phyloP scores from a whole-genome alignment of 2,797 vertebrate genomes.

The Synanceia verrucosa region DNA sequence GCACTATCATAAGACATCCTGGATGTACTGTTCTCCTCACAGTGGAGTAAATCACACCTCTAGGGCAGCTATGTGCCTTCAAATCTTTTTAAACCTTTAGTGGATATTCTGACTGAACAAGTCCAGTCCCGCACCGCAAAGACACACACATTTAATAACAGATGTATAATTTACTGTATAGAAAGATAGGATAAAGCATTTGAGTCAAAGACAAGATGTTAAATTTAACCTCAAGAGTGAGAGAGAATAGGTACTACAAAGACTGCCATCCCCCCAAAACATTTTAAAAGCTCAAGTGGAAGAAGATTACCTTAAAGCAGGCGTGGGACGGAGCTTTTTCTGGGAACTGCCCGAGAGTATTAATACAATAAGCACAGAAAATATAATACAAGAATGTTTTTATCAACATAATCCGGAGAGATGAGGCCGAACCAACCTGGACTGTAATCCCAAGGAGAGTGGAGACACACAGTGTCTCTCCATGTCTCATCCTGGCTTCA shows the following conservation, averaged over 20 bases:
- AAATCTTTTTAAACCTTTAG: conserved; percentile 11
- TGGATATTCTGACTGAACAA: background rate
- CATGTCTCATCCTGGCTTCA: conserved; percentile 48
- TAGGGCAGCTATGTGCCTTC: background rate
- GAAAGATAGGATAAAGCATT: conserved; percentile 15
- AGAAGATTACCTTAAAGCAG: conserved; percentile 81
- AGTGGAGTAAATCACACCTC: conserved; percentile 7
- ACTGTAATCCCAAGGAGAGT: conserved; percentile 84
- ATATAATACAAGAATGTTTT: conserved; percentile 87
- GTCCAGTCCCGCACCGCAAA: background rate
- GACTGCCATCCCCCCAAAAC: conserved; percentile 51
- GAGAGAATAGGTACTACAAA: conserved; percentile 57
- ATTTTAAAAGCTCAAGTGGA: conserved; percentile 80
- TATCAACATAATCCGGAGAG: conserved; percentile 83
- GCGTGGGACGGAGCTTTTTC: conserved; percentile 70
- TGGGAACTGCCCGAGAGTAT: conserved; percentile 74
- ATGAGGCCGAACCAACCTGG: conserved; percentile 80
- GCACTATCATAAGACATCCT: conserved; percentile 1
- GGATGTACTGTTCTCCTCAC: conserved; percentile 4
- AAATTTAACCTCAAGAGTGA: conserved; percentile 51
- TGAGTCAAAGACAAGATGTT: conserved; percentile 30
- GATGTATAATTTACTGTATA: conserved; percentile 6
- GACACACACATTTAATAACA: conserved; percentile 22
- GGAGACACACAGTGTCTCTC: conserved; percentile 27
- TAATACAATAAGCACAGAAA: conserved; percentile 84